phyloP scores from a whole-genome alignment of 2,888 invertebrate species.

The Artemia sinica region DNA sequence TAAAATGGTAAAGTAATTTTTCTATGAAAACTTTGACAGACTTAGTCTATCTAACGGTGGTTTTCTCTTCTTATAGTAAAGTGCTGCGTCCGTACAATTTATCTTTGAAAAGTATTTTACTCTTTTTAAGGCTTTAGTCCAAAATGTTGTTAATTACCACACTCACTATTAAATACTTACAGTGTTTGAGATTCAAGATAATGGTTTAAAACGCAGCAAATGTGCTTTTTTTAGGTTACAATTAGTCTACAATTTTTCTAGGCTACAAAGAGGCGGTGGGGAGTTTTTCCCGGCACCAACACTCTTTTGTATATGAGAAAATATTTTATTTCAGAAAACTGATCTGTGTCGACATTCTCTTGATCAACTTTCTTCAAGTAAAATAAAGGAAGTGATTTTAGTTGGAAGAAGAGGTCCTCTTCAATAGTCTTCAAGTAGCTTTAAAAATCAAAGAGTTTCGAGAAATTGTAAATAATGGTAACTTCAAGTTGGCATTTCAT shows the following conservation, averaged over 20 bases:
- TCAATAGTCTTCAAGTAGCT: slow-evolving; percentile 50
- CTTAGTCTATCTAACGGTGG: no score
- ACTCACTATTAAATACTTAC: neutral
- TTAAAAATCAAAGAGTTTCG: slow-evolving; percentile 94
- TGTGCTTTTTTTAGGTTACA: neutral
- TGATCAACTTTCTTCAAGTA: slow-evolving; percentile 51
- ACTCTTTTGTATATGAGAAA: no score
- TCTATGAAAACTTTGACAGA: no score
- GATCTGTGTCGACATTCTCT: slow-evolving; percentile 78
- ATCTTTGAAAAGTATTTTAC: no score
- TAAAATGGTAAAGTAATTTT: no score
- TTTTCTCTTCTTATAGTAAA: no score
- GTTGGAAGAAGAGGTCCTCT: slow-evolving; percentile 85
- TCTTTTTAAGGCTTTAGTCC: no score
- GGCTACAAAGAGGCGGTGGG: neutral
- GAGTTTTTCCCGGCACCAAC: no score
- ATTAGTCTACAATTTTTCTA: no score
- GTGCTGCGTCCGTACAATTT: no score
- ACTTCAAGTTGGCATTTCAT: slow-evolving; percentile 50
- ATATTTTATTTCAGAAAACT: slow-evolving; percentile 41
- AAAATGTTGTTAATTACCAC: no score
- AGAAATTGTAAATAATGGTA: slow-evolving; percentile 66
- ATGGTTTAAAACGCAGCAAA: neutral
- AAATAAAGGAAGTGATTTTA: slow-evolving; percentile 57
- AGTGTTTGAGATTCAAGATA: neutral